Conservation (phyloP, 2,113 vertebrate species). For the Sander vitreus region DNA sequence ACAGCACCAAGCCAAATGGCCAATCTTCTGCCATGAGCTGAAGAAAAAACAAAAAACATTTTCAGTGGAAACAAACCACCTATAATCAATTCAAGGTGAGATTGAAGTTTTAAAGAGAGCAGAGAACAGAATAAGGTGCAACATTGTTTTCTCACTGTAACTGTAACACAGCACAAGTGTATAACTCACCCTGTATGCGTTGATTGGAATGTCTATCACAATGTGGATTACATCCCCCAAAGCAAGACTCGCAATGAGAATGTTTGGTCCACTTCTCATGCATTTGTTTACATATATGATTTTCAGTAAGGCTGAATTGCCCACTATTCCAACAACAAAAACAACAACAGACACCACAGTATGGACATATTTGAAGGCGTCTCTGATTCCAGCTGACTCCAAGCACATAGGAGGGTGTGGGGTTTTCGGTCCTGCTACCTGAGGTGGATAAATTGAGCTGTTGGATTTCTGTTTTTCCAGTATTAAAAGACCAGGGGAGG, state of each 20-base stretch:
- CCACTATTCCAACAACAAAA: constrained; percentile 91
- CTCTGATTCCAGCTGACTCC: constrained; percentile 82
- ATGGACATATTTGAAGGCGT: constrained; percentile 92
- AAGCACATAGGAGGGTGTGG: constrained; percentile 83
- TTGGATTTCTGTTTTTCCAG: constrained; percentile 58
- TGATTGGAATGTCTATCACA: constrained; percentile 92
- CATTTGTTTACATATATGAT: constrained; percentile 94
- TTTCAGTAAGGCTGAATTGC: constrained; percentile 88
- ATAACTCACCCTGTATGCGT: constrained; percentile 89
- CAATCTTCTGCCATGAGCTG: constrained; percentile 94
- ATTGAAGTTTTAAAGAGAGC: constrained; percentile 38
- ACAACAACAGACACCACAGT: constrained; percentile 88
- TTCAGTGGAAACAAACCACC: not conserved
- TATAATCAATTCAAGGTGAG: constrained; percentile 39
- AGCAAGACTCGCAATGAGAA: constrained; percentile 92
- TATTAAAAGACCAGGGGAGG: constrained; percentile 48
- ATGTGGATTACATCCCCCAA: constrained; percentile 92
- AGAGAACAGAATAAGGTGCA: not conserved
- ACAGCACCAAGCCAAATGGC: constrained; percentile 92
- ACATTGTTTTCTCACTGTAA: constrained; percentile 37
- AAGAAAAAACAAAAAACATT: constrained; percentile 55
- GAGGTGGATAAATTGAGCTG: constrained; percentile 57
- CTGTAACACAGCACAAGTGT: constrained; percentile 17
- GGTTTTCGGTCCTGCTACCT: constrained; percentile 54
- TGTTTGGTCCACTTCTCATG: constrained; percentile 92